A percentile compares a stretch with the other conserved stretches of the same genome.
phyloP scores from a whole-genome alignment of 2,888 invertebrate species.

The Hipparchia semele region DNA sequence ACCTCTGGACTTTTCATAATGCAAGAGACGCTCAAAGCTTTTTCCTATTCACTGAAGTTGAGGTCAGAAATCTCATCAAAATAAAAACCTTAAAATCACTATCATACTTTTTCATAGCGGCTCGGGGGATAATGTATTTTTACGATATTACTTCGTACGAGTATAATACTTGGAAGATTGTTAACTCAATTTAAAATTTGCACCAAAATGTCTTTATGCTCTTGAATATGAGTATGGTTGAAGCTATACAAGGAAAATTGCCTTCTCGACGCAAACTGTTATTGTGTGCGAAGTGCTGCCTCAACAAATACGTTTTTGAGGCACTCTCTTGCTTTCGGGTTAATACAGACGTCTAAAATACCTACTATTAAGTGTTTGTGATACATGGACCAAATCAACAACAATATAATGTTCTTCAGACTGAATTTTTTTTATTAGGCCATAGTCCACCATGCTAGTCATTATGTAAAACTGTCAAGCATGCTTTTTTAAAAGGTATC shows the following conservation, averaged over 20 bases:
- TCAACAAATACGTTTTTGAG: conserved; percentile 17
- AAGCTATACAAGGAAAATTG: conserved; percentile 22
- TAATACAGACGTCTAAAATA: neutral
- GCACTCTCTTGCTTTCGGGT: conserved; percentile 1
- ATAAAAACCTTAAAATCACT: too few species aligned
- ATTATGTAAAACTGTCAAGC: too few species aligned
- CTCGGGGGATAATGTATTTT: neutral
- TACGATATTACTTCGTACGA: neutral
- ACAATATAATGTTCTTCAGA: too few species aligned
- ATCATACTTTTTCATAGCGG: neutral
- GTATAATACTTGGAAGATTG: conserved; percentile 1
- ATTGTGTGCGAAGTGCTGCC: conserved; percentile 23
- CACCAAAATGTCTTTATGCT: conserved; percentile 4
- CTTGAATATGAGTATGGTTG: neutral
- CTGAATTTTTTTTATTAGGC: too few species aligned
- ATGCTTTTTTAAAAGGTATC: too few species aligned
- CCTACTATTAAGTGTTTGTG: too few species aligned
- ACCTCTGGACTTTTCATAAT: too few species aligned
- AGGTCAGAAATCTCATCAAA: too few species aligned
- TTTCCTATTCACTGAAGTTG: too few species aligned
- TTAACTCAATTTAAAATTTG: conserved; percentile 11
- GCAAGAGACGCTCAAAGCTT: too few species aligned
- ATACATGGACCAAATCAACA: too few species aligned
- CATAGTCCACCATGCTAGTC: too few species aligned
- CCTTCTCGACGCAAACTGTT: conserved; percentile 24